These are phyloP conservation scores for Yoshiicerus persimilis DNA, from an alignment of 1,140 invertebrate genomes.

Conservation along the genomic window DNA sequence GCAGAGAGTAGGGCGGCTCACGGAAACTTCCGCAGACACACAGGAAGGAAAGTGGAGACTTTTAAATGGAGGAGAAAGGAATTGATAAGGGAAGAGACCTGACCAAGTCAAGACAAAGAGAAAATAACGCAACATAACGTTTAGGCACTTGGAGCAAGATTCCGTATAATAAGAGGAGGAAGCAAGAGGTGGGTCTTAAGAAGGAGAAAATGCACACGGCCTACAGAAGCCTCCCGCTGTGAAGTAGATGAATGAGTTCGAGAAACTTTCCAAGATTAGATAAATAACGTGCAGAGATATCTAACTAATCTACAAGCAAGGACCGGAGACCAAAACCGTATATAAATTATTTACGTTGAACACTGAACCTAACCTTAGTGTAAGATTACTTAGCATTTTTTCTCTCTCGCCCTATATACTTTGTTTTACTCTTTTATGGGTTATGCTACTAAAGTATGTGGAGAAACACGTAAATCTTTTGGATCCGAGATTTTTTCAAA, in stretches of 20 bases:
- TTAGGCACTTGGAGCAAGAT: neutral
- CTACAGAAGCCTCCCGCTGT: neutral
- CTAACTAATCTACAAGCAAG: neutral
- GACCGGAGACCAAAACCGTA: neutral
- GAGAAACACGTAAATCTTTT: neutral
- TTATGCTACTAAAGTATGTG: neutral
- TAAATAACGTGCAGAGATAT: slow-evolving; percentile 8
- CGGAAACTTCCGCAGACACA: neutral
- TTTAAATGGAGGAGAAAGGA: neutral
- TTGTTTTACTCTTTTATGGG: neutral
- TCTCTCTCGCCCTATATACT: neutral
- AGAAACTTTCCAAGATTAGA: neutral
- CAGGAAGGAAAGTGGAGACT: neutral
- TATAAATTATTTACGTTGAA: neutral
- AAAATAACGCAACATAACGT: too few species aligned
- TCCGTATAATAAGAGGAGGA: neutral
- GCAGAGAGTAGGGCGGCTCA: neutral
- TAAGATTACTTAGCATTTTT: too few species aligned
- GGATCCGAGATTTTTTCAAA: neutral
- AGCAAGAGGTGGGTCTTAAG: neutral
- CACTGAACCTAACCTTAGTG: neutral
- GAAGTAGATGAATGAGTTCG: neutral
- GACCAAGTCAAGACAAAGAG: neutral
- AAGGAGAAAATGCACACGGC: neutral
- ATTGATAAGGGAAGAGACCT: neutral